Evolutionary conservation across 1,140 invertebrate species (phyloP), one percentile per base, ranked within the genome.

Genomic region (Macrobrachium nipponense): DNA sequence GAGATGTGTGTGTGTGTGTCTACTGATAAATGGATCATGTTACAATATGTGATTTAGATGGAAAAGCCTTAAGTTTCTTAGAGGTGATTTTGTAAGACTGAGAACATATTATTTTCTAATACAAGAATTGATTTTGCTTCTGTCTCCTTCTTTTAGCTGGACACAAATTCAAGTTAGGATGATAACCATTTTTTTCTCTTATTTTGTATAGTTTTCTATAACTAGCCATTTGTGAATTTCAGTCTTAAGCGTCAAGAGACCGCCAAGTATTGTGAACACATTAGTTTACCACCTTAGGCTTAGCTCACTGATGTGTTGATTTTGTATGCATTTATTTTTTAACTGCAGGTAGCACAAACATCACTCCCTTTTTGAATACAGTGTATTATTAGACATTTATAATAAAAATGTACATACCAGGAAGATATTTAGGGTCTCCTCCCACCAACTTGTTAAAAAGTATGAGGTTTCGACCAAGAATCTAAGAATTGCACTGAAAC

Each of bases 271-370:
- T 51, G 51, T 51, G 51, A 51, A 51, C 51, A 51, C 51, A 51
- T 51, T 51, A 51, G 51, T 51, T 51, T 51, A 51, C 43, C 12
- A 36, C 68, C 36, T 23, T 44, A 36, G n/a, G 60, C 60, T 79
- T 27, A 20, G 44, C 36, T 62, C 36, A 80, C 62, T 51, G 60
- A 68, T 51, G n/a, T 23, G 27, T 51, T 11, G 51, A 68, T 80
- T n/a, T 79, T 51, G 51, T 51, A 51, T 51, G 51, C 51, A 51
- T 51, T 79, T 79, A 2, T 73, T 43, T 73, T 68, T n/a, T 72
- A 82, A 43, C 70, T 82, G 51, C 80, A 82, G 68, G 80, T 82
- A 75, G 80, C 80, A 82, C 80, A 82, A 82, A 82, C 59, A 82
- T 36, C 61, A 15, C 44, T 70, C 58, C 23, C 11, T 80, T 80